Percentiles rank a stretch among this genome's conserved stretches.
Evolutionary conservation across 2,888 invertebrate species (phyloP).

Genomic region (Sinopyrophorus schimmeli): DNA sequence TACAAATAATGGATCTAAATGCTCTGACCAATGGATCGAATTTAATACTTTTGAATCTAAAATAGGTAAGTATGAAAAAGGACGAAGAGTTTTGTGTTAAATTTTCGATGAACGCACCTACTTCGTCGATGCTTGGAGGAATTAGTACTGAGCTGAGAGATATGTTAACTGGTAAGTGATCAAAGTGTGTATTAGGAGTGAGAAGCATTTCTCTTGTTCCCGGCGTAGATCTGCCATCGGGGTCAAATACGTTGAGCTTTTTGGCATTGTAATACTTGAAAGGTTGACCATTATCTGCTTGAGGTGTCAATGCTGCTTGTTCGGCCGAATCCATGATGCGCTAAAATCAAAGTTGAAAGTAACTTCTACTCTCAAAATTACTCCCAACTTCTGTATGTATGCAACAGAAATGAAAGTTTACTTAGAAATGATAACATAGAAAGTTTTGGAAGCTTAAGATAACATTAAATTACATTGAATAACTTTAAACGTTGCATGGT

Average conservation of each 20-base stretch:
- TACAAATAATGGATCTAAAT: constrained; percentile 85
- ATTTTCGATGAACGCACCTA: too few species aligned
- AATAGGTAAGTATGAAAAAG: constrained; percentile 4
- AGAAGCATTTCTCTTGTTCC: constrained; percentile 73
- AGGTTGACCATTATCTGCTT: constrained; percentile 52
- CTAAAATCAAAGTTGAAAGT: too few species aligned
- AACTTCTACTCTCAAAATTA: too few species aligned
- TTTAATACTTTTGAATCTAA: constrained; percentile 80
- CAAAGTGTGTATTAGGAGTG: constrained; percentile 80
- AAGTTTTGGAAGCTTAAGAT: too few species aligned
- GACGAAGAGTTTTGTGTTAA: not conserved
- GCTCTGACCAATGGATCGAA: constrained; percentile 94
- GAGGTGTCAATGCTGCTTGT: constrained; percentile 77
- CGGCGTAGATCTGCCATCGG: constrained; percentile 72
- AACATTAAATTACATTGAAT: too few species aligned
- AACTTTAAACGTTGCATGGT: too few species aligned
- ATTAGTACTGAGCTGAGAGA: constrained; percentile 87
- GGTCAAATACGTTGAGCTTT: constrained; percentile 76
- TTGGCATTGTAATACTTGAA: constrained; percentile 79
- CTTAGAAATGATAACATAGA: too few species aligned
- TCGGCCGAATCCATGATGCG: constrained; percentile 92
- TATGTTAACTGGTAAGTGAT: constrained; percentile 81
- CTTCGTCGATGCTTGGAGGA: constrained; percentile 76
- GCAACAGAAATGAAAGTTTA: too few species aligned
- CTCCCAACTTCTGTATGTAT: too few species aligned